Percentiles rank a stretch among this genome's conserved stretches.
These are phyloP conservation scores for Polypedilum pembai DNA, from an alignment of 1,140 invertebrate species.

Conservation along the genomic window DNA sequence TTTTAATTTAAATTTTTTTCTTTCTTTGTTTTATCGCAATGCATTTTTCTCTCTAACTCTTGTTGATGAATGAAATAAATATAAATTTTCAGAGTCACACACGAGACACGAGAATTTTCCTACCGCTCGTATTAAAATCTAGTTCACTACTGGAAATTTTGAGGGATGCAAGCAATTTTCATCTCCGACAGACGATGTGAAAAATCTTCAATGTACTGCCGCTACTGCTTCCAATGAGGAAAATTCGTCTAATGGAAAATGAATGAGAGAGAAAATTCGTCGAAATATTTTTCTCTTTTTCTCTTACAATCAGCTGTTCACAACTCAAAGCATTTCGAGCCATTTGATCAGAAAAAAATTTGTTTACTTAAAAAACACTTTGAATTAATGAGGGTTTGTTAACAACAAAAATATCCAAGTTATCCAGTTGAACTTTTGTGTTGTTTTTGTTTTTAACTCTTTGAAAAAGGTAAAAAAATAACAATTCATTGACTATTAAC, in stretches of 20 bases:
- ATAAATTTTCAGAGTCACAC: not conserved
- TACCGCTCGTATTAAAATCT: slow-evolving; percentile 19
- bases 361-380: no score
- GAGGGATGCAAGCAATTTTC: slow-evolving; percentile 1
- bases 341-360: no score
- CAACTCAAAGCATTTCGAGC: not conserved
- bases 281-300: not conserved
- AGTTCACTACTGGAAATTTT: slow-evolving; percentile 25
- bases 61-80: no score
- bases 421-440: no score
- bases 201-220: not conserved
- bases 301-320: not conserved
- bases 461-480: no score
- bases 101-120: not conserved
- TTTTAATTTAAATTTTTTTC: no score
- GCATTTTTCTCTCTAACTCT: no score
- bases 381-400: no score
- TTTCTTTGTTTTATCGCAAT: no score
- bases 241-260: not conserved
- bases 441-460: no score
- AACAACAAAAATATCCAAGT: no score
- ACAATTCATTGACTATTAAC: no score
- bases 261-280: not conserved
- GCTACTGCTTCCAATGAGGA: not conserved
- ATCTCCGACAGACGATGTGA: not conserved